These are phyloP conservation scores for Polietes domitor DNA, from an alignment of 2,888 invertebrate genomes.

Conservation along the genomic window DNA sequence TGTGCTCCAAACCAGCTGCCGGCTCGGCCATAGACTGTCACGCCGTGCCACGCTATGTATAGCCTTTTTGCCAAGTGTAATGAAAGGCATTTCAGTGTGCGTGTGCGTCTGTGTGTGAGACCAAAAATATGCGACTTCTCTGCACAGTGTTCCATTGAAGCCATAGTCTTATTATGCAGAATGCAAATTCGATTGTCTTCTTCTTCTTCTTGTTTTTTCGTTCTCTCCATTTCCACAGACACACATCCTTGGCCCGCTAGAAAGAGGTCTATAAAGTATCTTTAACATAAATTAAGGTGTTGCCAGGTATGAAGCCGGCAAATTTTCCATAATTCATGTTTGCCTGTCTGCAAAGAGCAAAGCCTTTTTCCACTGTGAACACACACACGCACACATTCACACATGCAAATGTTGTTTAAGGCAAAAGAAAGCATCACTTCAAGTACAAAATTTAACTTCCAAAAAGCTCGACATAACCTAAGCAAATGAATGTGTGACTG, in stretches of 20 bases:
- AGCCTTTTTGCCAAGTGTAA: background rate
- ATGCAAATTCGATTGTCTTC: constrained; percentile 37
- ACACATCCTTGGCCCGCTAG: constrained; percentile 30
- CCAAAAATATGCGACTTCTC: background rate
- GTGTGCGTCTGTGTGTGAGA: background rate
- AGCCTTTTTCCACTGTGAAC: background rate
- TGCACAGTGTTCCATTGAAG: constrained; percentile 8
- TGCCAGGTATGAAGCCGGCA: background rate
- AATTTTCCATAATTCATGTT: constrained; percentile 24
- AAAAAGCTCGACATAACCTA: background rate
- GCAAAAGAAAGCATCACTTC: background rate
- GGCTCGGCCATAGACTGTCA: background rate
- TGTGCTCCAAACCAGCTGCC: background rate
- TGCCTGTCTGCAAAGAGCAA: background rate
- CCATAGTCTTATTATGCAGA: constrained; percentile 39
- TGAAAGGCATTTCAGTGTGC: background rate
- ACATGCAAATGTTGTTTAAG: background rate
- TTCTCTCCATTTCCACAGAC: background rate
- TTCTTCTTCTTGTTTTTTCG: background rate
- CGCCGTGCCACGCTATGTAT: background rate
- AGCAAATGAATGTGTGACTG: background rate
- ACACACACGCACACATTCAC: background rate
- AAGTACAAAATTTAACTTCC: background rate
- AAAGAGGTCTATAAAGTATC: background rate
- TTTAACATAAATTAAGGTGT: constrained; percentile 26